Evolutionary conservation across 1,140 invertebrate genomes (phyloP), one percentile per base, ranked within the genome.

Genomic region (Drosophila elegans): DNA sequence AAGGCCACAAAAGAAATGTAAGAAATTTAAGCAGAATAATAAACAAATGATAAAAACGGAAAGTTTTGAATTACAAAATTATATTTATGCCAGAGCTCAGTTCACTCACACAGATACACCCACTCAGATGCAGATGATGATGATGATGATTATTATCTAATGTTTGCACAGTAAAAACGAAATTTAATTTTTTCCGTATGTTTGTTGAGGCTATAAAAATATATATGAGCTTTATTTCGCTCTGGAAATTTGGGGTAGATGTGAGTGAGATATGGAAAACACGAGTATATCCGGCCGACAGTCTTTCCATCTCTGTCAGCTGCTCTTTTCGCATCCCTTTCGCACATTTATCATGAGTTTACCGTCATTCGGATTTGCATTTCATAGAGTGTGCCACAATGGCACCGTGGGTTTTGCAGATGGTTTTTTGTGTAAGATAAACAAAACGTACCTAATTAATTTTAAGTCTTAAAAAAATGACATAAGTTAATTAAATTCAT

Each of bases 81-180:
- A 49, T 45, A 59, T 39, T 46, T 57, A 69, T 27, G 36, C 42
- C 67, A 51, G 38, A 44, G 42, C 54, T 48, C 21, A 38, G 44
- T 48, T 61, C 32, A n/a, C 49, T 27, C 45, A 27, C 12, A 53
- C 36, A 45, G 29, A 73, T 45, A 72, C 56, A 53, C 49, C 59
- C 39, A 55, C 61, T 49, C 21, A 56, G 25, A 78, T 32, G 51
- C 21, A 38, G 49, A 41, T 55, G 56, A 27, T n/a, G 46, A 74
- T 57, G 71, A 88, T 86, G 79, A 86, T 57, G 71, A 88, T 86
- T 75, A 86, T 82, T 88, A 82, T 88, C 83, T 88, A 83, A 86
- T 86, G 83, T 82, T 82, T 75, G 83, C 76, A 63, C 78, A 82
- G 83, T 86, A 86, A 86, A 86, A 82, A 82, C 71, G 63, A 79